phyloP scores from a whole-genome alignment of 2,888 invertebrate genomes.

The Galerucella pusilla region DNA sequence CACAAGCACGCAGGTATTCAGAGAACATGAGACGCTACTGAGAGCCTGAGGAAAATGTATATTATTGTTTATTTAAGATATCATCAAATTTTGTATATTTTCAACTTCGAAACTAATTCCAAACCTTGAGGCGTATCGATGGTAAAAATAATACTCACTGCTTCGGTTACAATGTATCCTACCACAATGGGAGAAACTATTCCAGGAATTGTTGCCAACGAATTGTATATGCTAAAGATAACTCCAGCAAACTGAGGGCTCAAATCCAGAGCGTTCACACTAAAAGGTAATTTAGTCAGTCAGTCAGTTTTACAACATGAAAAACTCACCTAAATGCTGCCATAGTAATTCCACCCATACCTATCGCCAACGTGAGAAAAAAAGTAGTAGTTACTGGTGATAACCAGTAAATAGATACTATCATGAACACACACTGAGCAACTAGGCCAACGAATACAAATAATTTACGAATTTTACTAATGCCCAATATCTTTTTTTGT shows the following conservation, averaged over 20 bases:
- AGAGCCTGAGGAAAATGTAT: too few species aligned
- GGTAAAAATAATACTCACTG: conserved; percentile 31
- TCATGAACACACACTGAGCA: conserved; percentile 86
- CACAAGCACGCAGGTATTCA: too few species aligned
- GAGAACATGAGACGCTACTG: too few species aligned
- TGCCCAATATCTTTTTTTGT: conserved; percentile 71
- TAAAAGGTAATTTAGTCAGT: conserved; percentile 27
- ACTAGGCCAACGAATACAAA: conserved; percentile 81
- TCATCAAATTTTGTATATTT: too few species aligned
- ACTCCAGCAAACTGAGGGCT: conserved; percentile 51
- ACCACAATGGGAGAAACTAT: conserved; percentile 50
- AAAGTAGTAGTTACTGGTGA: conserved; percentile 64
- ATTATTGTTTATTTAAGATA: too few species aligned
- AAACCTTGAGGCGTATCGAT: too few species aligned
- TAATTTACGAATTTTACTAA: conserved; percentile 75
- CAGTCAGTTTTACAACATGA: neutral
- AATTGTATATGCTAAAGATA: conserved; percentile 49
- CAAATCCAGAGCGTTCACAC: conserved; percentile 50
- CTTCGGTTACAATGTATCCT: conserved; percentile 48
- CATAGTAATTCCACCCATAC: conserved; percentile 44
- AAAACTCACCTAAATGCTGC: conserved; percentile 45
- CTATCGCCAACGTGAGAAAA: conserved; percentile 45
- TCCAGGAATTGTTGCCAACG: conserved; percentile 50
- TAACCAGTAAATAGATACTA: conserved; percentile 79
- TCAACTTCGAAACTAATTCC: too few species aligned